A percentile compares a stretch with the other conserved stretches of the same genome.
Evolutionary conservation across 2,113 vertebrate genomes (phyloP).

Genomic region (Cathartes aura): DNA sequence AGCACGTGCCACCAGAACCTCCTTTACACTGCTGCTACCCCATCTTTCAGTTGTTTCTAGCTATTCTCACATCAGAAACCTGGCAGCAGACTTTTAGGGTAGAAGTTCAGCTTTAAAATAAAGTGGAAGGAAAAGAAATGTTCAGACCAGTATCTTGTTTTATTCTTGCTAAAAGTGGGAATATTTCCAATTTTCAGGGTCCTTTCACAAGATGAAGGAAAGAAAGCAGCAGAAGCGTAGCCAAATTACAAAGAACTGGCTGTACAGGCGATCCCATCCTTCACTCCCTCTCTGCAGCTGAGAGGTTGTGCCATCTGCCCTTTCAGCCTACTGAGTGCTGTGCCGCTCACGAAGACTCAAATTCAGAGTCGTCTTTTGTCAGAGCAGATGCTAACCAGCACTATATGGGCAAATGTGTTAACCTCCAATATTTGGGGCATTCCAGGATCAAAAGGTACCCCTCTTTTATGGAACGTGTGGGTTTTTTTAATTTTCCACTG

Average conservation of each 20-base stretch:
- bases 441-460: not conserved
- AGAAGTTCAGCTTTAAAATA: not conserved
- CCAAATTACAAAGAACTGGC: constrained; percentile 58
- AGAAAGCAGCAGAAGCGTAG: not conserved
- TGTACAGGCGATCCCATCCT: not conserved
- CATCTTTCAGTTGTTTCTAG: not conserved
- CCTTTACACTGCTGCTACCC: not conserved
- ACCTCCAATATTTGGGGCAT: not conserved
- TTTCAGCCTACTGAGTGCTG: not conserved
- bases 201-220: constrained; percentile 36
- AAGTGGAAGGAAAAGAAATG: not conserved
- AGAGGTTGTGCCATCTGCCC: constrained; percentile 34
- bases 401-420: not conserved
- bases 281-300: not conserved
- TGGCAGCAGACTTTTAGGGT: not conserved
- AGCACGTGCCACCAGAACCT: not conserved
- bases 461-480: not conserved
- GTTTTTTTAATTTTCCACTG: not conserved
- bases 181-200: constrained; percentile 23
- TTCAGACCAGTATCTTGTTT: not conserved
- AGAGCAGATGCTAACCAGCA: not conserved
- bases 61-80: not conserved
- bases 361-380: not conserved
- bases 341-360: not conserved
- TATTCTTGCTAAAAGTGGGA: constrained; percentile 6